phyloP scores from a whole-genome alignment of 2,888 invertebrate species.

The Syrphus vitripennis region DNA sequence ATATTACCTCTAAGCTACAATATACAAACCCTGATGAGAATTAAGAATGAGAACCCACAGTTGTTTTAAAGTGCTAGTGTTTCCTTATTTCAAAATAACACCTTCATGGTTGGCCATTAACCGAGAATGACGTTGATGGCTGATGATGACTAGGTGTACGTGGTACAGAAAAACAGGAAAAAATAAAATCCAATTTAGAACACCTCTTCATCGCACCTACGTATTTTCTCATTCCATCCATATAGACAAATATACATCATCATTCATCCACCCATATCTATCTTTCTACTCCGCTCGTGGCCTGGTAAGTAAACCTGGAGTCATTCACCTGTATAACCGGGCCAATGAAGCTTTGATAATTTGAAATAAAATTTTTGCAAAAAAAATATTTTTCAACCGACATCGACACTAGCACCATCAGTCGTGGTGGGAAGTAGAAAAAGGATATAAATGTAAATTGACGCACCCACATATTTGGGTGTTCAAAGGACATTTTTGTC shows the following conservation, averaged over 20 bases:
- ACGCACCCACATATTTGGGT: constrained; percentile 37
- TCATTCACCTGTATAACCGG: constrained; percentile 41
- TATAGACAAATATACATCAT: neutral
- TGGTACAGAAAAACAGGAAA: neutral
- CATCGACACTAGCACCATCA: neutral
- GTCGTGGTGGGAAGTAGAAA: neutral
- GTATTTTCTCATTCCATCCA: neutral
- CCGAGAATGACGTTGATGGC: neutral
- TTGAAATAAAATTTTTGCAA: constrained; percentile 9
- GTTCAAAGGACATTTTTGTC: constrained; percentile 14
- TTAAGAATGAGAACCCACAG: neutral
- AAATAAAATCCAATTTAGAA: neutral
- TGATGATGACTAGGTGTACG: neutral
- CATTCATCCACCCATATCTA: neutral
- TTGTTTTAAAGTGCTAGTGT: neutral
- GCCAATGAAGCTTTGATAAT: constrained; percentile 40
- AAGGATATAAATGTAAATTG: constrained; percentile 27
- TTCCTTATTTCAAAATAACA: neutral
- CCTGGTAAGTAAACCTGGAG: neutral
- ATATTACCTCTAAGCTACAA: neutral
- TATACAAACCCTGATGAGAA: neutral
- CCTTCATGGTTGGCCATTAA: neutral
- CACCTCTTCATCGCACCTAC: neutral
- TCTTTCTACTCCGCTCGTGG: neutral
- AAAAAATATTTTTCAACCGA: constrained; percentile 17